These are phyloP conservation scores for Prunella strophiata DNA, from an alignment of 2,797 vertebrate genomes.

Conservation along the genomic window DNA sequence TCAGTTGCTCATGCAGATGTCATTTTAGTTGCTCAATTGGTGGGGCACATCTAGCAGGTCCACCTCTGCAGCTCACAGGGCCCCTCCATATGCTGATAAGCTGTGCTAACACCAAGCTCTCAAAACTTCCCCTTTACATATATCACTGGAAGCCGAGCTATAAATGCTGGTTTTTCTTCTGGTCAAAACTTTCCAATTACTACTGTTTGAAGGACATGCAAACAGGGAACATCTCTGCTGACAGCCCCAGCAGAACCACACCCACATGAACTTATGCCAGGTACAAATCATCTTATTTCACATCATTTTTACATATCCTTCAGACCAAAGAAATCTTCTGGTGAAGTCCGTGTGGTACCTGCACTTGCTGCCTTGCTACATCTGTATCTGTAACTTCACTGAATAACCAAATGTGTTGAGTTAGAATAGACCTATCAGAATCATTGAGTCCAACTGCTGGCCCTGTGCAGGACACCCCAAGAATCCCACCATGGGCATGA, in stretches of 20 bases:
- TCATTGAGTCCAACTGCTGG: background rate
- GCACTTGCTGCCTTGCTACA: background rate
- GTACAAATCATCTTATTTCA: background rate
- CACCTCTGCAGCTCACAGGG: background rate
- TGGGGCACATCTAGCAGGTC: background rate
- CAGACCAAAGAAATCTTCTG: background rate
- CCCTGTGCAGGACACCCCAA: background rate
- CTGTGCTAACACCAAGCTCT: background rate
- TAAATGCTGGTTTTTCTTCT: background rate
- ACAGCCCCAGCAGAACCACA: background rate
- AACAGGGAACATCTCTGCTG: background rate
- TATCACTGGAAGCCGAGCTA: background rate
- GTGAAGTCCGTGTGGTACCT: background rate
- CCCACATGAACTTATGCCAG: background rate
- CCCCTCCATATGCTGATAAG: background rate
- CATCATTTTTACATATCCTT: background rate
- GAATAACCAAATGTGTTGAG: background rate
- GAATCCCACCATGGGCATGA: background rate
- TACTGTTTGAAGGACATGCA: background rate
- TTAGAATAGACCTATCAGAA: background rate
- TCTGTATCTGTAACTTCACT: background rate
- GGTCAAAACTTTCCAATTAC: background rate
- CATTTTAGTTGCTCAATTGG: background rate
- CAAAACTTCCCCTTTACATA: background rate
- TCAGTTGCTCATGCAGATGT: background rate